Base-by-base conservation (phyloP, 2,888 invertebrate genomes). In the Pristionchus entomophagus region DNA sequence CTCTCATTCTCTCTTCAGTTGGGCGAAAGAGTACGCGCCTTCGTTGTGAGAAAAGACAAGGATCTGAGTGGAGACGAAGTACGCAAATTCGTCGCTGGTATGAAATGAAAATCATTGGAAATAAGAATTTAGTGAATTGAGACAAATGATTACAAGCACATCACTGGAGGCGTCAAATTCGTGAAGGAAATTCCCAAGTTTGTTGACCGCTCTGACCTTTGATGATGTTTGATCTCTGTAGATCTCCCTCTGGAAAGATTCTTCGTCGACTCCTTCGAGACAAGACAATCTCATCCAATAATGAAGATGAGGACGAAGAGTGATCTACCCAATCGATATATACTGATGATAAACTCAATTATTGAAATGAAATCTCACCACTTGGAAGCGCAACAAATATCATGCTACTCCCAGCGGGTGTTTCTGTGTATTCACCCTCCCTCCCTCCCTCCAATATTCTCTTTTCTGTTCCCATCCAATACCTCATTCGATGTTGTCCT, bases 1-100 rank as follows among this genome's bases (percentile, higher is more conserved):
- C 5, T 19, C 22, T 56, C n/a, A 29, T 35, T 56, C n/a, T 5
- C n/a, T 3, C 22, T 22, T 56, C 35, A 84, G 84, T 19, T 92
- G 8, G 94, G 94, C 26, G 94, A 94, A 88, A 86, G 94, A 35
- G 94, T 94, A 0, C 89, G 90, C 45, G 94, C 94, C 0, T 94
- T 91, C 87, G 88, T 91, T n/a, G 91, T 91, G 22, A 56, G 80
- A 29, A 62, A 26, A 12, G 45, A 83, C 17, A 53, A 45, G 19
- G 12, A 26, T 78, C 86, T 86, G 17, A 77, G 59, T 22, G 87
- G 87, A 65, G 49, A 69, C 19, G 83, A 87, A 32, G 73, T 89
- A 10, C 26, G 77, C n/a, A 51, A 84, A 10, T 87, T 73, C 51
- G 82, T 89, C 6, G 56, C 69, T 17, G 80, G 89, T 87, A 8